These are phyloP conservation scores for Tragelaphus strepsiceros DNA, from an alignment of 2,113 vertebrate species.

Conservation along the genomic window DNA sequence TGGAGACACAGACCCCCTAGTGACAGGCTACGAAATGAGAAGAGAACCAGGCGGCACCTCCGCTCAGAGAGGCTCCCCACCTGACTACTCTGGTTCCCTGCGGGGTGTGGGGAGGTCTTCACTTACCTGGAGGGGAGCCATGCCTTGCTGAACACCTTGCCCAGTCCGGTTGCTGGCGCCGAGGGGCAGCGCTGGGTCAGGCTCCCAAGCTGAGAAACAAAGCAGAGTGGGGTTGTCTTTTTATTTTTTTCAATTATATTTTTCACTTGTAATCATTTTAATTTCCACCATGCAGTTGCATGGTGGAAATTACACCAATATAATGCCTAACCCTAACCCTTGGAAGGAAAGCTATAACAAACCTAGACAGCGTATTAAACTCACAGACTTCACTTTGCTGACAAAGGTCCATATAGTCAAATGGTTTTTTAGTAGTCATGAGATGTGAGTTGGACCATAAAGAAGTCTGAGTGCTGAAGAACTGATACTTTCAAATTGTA, in stretches of 20 bases:
- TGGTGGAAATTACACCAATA: neutral
- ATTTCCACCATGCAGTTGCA: neutral
- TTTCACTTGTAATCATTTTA: neutral
- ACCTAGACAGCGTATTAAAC: neutral
- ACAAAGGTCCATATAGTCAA: neutral
- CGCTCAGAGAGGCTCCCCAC: neutral
- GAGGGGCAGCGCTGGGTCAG: conserved; percentile 78
- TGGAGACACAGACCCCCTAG: neutral
- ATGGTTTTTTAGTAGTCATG: neutral
- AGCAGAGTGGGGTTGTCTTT: neutral
- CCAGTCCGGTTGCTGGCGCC: conserved; percentile 78
- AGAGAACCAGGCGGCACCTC: neutral
- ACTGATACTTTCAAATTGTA: neutral
- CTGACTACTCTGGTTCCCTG: fast-evolving
- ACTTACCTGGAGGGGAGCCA: conserved; percentile 82
- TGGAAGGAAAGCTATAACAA: neutral
- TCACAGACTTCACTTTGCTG: neutral
- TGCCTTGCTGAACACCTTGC: conserved; percentile 77
- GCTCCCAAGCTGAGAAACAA: conserved; percentile 74
- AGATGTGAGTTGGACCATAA: neutral
- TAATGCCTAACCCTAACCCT: neutral
- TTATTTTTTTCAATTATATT: neutral
- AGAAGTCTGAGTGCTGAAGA: neutral
- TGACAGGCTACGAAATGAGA: neutral
- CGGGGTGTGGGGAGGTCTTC: fast-evolving